phyloP scores from a whole-genome alignment of 2,888 invertebrate genomes.

The Cephus pygmeus region DNA sequence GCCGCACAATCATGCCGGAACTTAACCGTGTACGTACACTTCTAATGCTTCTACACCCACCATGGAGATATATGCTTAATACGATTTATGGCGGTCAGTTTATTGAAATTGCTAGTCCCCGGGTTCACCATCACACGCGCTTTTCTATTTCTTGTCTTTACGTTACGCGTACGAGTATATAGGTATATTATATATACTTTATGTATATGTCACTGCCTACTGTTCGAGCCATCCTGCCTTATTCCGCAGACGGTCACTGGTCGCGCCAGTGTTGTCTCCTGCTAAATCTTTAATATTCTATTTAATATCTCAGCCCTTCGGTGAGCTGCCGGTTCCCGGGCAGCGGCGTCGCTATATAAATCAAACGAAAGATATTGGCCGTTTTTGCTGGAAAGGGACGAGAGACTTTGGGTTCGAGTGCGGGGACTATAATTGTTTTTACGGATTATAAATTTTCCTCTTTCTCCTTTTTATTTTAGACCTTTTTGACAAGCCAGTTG shows the following conservation, averaged over 20 bases:
- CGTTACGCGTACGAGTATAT: background rate
- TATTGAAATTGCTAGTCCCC: constrained; percentile 49
- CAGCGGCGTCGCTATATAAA: constrained; percentile 47
- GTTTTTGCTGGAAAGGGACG: constrained; percentile 46
- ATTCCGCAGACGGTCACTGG: background rate
- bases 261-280: constrained; percentile 42
- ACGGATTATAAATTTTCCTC: constrained; percentile 62
- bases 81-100: constrained; percentile 56
- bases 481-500: background rate
- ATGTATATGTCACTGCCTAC: background rate
- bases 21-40: background rate
- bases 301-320: constrained; percentile 51
- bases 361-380: constrained; percentile 61
- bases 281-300: constrained; percentile 62
- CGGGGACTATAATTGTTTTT: constrained; percentile 60
- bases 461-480: constrained; percentile 26
- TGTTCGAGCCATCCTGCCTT: background rate
- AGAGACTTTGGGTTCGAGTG: constrained; percentile 29
- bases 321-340: constrained; percentile 24
- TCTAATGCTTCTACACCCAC: background rate
- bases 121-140: background rate
- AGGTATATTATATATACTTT: background rate
- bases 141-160: background rate
- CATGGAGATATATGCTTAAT: background rate
- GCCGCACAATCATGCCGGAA: background rate